Evolutionary conservation across 2,797 vertebrate species (phyloP), one percentile per base, ranked within the genome.

Genomic region (Pyrocephalus nanus): DNA sequence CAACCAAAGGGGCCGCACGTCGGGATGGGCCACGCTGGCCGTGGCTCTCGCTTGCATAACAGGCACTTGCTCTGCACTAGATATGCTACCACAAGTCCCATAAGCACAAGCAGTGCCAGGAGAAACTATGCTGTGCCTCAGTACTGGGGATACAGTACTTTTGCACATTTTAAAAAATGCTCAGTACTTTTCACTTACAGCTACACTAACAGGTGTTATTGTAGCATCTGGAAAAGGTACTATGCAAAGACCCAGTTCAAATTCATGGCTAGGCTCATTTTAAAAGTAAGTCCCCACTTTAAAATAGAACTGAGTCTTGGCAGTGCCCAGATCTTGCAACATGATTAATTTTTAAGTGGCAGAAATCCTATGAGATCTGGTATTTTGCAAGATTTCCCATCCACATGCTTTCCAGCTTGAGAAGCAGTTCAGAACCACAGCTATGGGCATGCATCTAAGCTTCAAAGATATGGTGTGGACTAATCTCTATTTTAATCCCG

Each of bases 341-440:
- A 8, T 40, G 53, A 77, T 61, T 82, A 40, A 91, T 89, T 91
- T 91, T 92, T 58, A 89, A 91, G 86, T 25, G 15, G 47, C 29
- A 92, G 67, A 95, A 91, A 91, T 87, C 77, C 86, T 85, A 38
- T 32, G 53, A 92, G 86, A 93, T 67, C 67, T 85, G 80, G 30
- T 96, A 92, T 90, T 95, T 94, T 15, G 25, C 67, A 90, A 95
- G 60, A 79, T 90, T 95, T 92, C 76, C 80, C 50, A 86, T 82
- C 77, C 55, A 58, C 86, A 79, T 70, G 86, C 62, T 70, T 96
- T 93, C 70, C 76, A 95, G 70, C 53, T 73, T 86, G 70, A 90
- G 77, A 92, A 91, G 82, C 51, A 76, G 75, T 88, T 81, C 86
- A 78, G 80, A 90, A 79, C 53, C 83, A 90, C 73, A 82, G 71